Conservation (phyloP, 2,797 vertebrate genomes). For the Myripristis murdjan region DNA sequence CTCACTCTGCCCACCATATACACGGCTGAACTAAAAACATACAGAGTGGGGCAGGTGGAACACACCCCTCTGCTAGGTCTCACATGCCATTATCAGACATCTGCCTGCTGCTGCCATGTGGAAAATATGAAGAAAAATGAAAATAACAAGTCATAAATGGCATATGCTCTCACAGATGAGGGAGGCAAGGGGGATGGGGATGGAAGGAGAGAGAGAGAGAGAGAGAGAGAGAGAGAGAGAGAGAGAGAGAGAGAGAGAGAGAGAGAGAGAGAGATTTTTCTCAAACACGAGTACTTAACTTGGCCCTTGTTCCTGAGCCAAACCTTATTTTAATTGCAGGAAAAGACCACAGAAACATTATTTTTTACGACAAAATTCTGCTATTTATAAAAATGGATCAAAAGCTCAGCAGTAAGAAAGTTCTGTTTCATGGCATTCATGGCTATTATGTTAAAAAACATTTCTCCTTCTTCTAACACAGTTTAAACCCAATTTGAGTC, state of each 20-base stretch:
- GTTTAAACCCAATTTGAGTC: slow-evolving; percentile 73
- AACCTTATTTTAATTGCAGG: slow-evolving; percentile 82
- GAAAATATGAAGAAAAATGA: slow-evolving; percentile 64
- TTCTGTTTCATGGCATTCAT: slow-evolving; percentile 70
- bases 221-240: neutral
- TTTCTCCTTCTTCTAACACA: slow-evolving; percentile 73
- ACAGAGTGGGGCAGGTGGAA: slow-evolving; percentile 76
- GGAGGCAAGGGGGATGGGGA: slow-evolving; percentile 12
- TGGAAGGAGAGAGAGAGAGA: neutral
- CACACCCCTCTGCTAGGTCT: slow-evolving; percentile 50
- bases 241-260: slow-evolving; percentile 5
- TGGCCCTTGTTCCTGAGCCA: slow-evolving; percentile 82
- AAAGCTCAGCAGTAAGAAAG: slow-evolving; percentile 71
- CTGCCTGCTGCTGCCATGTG: slow-evolving; percentile 59
- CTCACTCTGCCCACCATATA: slow-evolving; percentile 55
- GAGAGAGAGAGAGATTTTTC: slow-evolving; percentile 53
- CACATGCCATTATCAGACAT: slow-evolving; percentile 68
- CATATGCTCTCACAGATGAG: slow-evolving; percentile 71
- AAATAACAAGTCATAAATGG: slow-evolving; percentile 82
- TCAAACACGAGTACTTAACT: slow-evolving; percentile 69
- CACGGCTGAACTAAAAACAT: slow-evolving; percentile 53
- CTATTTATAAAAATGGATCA: slow-evolving; percentile 83
- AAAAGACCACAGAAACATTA: slow-evolving; percentile 82
- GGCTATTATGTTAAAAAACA: slow-evolving; percentile 75
- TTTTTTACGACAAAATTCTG: slow-evolving; percentile 83